Evolutionary conservation across 2,888 invertebrate genomes (phyloP).

Genomic region (Phoenoteleia sp.): DNA sequence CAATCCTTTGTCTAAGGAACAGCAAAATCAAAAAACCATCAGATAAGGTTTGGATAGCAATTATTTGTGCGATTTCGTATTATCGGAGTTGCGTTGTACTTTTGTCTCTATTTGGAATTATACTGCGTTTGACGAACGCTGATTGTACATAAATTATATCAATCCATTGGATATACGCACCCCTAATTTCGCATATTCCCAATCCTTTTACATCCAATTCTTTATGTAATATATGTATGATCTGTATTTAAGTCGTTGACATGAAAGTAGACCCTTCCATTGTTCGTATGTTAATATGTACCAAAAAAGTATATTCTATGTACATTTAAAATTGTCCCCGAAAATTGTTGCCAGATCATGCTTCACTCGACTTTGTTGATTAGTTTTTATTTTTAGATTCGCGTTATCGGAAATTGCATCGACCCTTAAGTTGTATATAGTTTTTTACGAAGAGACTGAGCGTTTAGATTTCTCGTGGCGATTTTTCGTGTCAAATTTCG

Average conservation of each 20-base stretch:
- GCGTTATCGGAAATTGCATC: background rate
- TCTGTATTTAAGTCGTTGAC: background rate
- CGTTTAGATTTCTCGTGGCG: no score
- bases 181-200: no score
- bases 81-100: background rate
- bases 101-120: background rate
- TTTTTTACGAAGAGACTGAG: no score
- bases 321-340: conserved; percentile 13
- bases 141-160: conserved; percentile 13
- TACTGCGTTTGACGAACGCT: background rate
- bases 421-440: conserved; percentile 16
- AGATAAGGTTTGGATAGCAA: background rate
- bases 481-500: no score
- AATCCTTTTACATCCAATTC: no score
- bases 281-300: conserved; percentile 15
- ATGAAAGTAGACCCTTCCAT: background rate
- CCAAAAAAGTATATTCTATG: conserved; percentile 12
- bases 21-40: no score
- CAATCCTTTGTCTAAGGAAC: no score
- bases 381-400: conserved; percentile 11
- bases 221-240: background rate
- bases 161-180: background rate
- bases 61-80: conserved; percentile 22
- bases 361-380: conserved; percentile 21
- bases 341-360: conserved; percentile 4